Evolutionary conservation across 1,140 invertebrate genomes (phyloP), one percentile per base, ranked within the genome.

Genomic region (Tetragonula clypearis): DNA sequence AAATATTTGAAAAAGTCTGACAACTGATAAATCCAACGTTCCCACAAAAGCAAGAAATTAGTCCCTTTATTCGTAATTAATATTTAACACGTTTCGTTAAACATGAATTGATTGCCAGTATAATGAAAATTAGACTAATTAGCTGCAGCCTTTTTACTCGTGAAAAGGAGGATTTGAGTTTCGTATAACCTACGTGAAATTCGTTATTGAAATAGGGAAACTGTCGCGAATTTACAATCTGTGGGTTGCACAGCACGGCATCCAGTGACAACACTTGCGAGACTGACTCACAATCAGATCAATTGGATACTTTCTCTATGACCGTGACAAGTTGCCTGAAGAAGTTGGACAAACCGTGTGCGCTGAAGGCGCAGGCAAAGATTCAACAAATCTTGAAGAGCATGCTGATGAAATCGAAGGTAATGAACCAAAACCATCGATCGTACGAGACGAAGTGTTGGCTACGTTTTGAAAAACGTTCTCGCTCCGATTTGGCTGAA

Each of bases 341-440:
- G 21, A 86, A 72, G 65, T 85, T 92, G 80, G 82, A 80, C 15
- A 56, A 62, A 17, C 72, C 76, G 1, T 41, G 60, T 0, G 89
- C 89, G 1, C 11, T 82, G 0, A 69, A 55, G 14, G 89, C 86
- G 12, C 88, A 88, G 65, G 60, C 58, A 49, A 49, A 88, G 49
- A 92, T 92, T 41, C 86, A 87, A 41, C 84, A 58, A n/a, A 55
- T 92, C 19, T 76, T 89, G 41, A 68, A 41, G 8, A 78, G 23
- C 8, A 6, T 69, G 19, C 41, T 74, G 23, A 41, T 41, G 11
- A 60, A 71, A 76, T 66, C 80, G 41, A 86, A 84, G 56, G 78
- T 86, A 82, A 86, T 77, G 11, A 9, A 11, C 17, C 2, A 9
- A 12, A 15, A n/a, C 15, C 17, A 68, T 35, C 6, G 26, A 17